Evolutionary conservation across 2,888 invertebrate genomes (phyloP).

Genomic region (Eurytoma californica): DNA sequence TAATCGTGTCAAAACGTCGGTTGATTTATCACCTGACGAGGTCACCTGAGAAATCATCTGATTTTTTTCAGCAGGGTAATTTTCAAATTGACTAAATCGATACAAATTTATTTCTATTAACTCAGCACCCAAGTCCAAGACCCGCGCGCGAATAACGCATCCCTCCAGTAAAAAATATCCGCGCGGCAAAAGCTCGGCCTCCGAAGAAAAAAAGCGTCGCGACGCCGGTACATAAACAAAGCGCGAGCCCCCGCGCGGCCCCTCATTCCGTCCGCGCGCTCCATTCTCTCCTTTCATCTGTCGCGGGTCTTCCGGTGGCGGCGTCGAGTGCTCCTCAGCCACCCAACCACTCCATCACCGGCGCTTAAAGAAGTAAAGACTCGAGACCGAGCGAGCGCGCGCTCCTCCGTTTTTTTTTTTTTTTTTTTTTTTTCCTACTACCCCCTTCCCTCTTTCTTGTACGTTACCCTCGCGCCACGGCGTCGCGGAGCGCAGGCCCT

Average conservation of each 20-base stretch:
- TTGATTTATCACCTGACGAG: too few species aligned
- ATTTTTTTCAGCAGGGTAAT: too few species aligned
- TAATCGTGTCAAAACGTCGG: too few species aligned
- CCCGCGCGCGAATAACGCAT: too few species aligned
- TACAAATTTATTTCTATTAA: too few species aligned
- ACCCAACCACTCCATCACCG: slow-evolving; percentile 73
- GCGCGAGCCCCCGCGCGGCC: slow-evolving; percentile 57
- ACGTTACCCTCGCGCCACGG: not conserved
- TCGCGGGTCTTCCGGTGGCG: slow-evolving; percentile 62
- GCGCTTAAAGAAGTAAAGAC: slow-evolving; percentile 74
- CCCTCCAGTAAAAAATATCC: too few species aligned
- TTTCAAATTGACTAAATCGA: too few species aligned
- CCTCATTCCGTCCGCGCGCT: slow-evolving; percentile 55
- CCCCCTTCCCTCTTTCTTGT: too few species aligned
- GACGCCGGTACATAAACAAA: not conserved
- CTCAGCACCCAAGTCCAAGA: too few species aligned
- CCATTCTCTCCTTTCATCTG: slow-evolving; percentile 29
- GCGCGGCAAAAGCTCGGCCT: not conserved
- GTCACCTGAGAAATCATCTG: too few species aligned
- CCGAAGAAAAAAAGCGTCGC: slow-evolving; percentile 7
- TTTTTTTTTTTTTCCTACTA: too few species aligned
- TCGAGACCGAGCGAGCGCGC: slow-evolving; percentile 60
- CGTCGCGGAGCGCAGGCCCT: not conserved
- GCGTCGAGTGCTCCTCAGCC: not conserved
- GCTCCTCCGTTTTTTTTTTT: slow-evolving; percentile 40